phyloP scores from a whole-genome alignment of 1,140 invertebrate species.

The Caenorhabditis tropicalis region DNA sequence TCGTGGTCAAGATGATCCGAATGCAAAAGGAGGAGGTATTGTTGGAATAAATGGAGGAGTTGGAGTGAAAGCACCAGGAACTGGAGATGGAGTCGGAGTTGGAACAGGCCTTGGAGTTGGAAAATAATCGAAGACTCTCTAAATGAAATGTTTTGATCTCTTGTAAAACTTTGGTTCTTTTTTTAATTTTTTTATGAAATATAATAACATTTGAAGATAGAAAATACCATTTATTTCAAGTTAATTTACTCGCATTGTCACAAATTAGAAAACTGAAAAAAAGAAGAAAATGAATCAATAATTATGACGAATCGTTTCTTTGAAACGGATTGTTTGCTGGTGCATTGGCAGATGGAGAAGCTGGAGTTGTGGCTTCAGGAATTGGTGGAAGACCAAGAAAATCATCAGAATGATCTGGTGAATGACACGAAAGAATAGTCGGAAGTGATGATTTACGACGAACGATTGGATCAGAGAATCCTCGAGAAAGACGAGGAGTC shows the following conservation, averaged over 20 bases:
- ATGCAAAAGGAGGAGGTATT: slow-evolving; percentile 57
- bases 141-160: not conserved
- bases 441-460: slow-evolving; percentile 46
- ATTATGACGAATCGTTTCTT: slow-evolving; percentile 18
- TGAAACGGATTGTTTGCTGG: slow-evolving; percentile 32
- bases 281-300: not conserved
- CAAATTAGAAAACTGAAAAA: not conserved
- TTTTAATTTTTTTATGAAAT: not conserved
- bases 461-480: slow-evolving; percentile 48
- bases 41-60: slow-evolving; percentile 60
- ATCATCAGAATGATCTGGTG: slow-evolving; percentile 42
- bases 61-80: slow-evolving; percentile 57
- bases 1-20: slow-evolving; percentile 56
- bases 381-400: slow-evolving; percentile 53
- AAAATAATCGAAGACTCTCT: slow-evolving; percentile 9
- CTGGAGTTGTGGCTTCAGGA: slow-evolving; percentile 49
- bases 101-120: slow-evolving; percentile 56
- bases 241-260: slow-evolving; percentile 37
- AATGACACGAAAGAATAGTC: not conserved
- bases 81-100: slow-evolving; percentile 56
- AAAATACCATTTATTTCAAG: slow-evolving; percentile 27
- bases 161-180: slow-evolving; percentile 11
- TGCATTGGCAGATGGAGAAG: slow-evolving; percentile 23
- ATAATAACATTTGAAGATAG: too few relatives aligned
- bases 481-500: slow-evolving; percentile 44